These are phyloP conservation scores for Aspidiotus destructor DNA, from an alignment of 2,888 invertebrate species.

Conservation along the genomic window DNA sequence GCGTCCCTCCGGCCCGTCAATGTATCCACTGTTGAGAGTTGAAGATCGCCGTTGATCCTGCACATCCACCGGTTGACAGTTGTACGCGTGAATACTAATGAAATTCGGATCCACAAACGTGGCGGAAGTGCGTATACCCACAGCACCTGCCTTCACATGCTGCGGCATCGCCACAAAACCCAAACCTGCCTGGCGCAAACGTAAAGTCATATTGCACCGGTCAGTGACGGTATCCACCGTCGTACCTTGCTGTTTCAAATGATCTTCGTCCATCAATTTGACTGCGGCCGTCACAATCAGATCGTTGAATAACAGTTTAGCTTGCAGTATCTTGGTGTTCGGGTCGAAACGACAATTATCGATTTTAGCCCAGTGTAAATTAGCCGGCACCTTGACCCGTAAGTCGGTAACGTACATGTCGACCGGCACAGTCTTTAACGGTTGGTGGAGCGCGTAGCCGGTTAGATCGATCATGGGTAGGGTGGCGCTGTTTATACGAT, in stretches of 20 bases:
- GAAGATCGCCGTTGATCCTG: slow-evolving; percentile 29
- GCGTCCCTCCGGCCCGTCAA: slow-evolving; percentile 24
- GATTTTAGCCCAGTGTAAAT: slow-evolving; percentile 44
- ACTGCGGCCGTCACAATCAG: slow-evolving; percentile 60
- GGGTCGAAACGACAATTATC: slow-evolving; percentile 69
- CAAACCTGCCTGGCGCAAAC: slow-evolving; percentile 59
- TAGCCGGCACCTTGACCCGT: slow-evolving; percentile 56
- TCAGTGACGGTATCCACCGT: slow-evolving; percentile 41
- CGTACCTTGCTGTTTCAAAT: slow-evolving; percentile 32
- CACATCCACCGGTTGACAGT: slow-evolving; percentile 46
- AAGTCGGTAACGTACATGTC: slow-evolving; percentile 62
- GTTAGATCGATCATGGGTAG: slow-evolving; percentile 34
- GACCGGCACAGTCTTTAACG: slow-evolving; percentile 52
- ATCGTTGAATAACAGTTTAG: slow-evolving; percentile 66
- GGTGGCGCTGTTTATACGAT: slow-evolving; percentile 19
- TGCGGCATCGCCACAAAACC: slow-evolving; percentile 51
- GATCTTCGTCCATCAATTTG: slow-evolving; percentile 38
- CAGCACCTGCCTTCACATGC: slow-evolving; percentile 29
- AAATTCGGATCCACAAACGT: slow-evolving; percentile 77
- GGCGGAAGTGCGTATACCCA: slow-evolving; percentile 41
- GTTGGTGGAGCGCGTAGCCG: slow-evolving; percentile 56
- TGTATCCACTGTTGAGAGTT: slow-evolving; percentile 1
- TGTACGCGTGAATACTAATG: slow-evolving; percentile 74
- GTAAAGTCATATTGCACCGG: slow-evolving; percentile 66
- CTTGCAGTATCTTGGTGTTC: slow-evolving; percentile 61